Evolutionary conservation across 1,140 invertebrate species (phyloP), one percentile per base, ranked within the genome.

Genomic region (Procambarus virginalis): DNA sequence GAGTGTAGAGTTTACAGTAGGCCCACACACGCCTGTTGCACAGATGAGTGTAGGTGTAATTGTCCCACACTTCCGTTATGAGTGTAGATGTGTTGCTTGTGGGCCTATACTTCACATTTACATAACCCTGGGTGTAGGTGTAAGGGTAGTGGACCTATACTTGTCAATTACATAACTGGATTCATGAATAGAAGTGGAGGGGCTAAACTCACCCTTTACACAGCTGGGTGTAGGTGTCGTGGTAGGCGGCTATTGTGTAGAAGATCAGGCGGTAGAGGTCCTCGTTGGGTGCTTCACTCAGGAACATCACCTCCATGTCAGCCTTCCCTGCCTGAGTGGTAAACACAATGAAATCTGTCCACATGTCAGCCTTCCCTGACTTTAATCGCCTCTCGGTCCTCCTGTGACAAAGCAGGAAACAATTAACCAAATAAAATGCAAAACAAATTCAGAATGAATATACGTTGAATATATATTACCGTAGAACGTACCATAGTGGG

Each of bases 191-290:
- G 34, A 34, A 34, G 34, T 46, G 22, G 14, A 4, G 14, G 64
- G 49, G 17, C 5, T 4, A 73, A 17, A 90, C 94, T 91, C 93
- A 92, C 92, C 94, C 94, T 89, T 93, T 94, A 90, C 94, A 94
- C 51, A 93, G 93, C 64, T 93, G 93, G 45, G 93, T 89, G 80
- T 94, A 92, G 45, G 93, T 93, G 89, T 94, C 93, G 70, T 94
- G 91, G 91, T 94, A 94, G 20, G 93, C 94, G 93, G 93, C 76
- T 91, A 94, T 84, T n/a, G 94, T 93, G 92, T 92, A 93, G 92
- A 93, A 94, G 9, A 94, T 85, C 14, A 95, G 88, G 70, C 92
- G 92, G 87, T 93, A 94, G 64, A 94, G 93, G 89, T 94, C 93
- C 75, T 93, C 92, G 60, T 92, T 92, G 10, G 94, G 89, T 58